A percentile compares a stretch with the other conserved stretches of the same genome.
Evolutionary conservation across 35 echinoderm and acorn worm genomes (phyloP).

Genomic region (Ophioderma brevispina): DNA sequence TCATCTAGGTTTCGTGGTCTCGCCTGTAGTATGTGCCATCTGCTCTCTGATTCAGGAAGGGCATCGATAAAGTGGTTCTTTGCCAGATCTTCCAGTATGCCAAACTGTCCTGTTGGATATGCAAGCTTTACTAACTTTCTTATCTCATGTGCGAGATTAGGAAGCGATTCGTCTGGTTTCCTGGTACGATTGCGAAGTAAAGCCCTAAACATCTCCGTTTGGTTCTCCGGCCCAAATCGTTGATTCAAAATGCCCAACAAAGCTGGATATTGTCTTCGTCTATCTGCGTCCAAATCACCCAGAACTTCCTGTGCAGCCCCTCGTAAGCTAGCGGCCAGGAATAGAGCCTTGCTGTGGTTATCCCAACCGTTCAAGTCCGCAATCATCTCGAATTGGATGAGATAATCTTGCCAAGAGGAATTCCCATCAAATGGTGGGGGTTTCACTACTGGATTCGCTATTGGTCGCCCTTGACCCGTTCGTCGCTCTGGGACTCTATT

Average conservation of each 20-base stretch:
- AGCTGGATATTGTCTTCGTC: neutral
- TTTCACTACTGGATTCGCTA: too few species aligned
- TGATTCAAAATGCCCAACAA: neutral
- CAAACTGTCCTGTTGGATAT: slow-evolving; percentile 2
- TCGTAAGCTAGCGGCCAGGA: slow-evolving; percentile 38
- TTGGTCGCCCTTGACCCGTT: too few species aligned
- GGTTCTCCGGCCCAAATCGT: slow-evolving; percentile 35
- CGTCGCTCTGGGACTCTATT: too few species aligned
- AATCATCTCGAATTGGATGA: slow-evolving; percentile 35
- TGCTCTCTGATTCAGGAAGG: slow-evolving; percentile 49
- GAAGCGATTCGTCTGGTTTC: slow-evolving; percentile 21
- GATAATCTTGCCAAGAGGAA: slow-evolving; percentile 35
- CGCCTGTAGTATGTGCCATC: slow-evolving; percentile 54
- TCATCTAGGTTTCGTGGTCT: slow-evolving; percentile 31
- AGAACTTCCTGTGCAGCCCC: slow-evolving; percentile 33
- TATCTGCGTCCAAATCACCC: slow-evolving; percentile 28
- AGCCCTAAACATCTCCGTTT: slow-evolving; percentile 16
- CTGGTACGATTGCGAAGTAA: slow-evolving; percentile 16
- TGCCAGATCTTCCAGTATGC: slow-evolving; percentile 13
- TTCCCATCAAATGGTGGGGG: slow-evolving; percentile 35
- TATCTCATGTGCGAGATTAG: slow-evolving; percentile 40
- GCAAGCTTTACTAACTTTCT: slow-evolving; percentile 2
- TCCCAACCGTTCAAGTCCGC: slow-evolving; percentile 54
- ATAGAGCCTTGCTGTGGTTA: slow-evolving; percentile 4
- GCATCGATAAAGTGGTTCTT: slow-evolving; percentile 65